Evolutionary conservation across 1,140 invertebrate species (phyloP).

Genomic region (Amyelois transitella): DNA sequence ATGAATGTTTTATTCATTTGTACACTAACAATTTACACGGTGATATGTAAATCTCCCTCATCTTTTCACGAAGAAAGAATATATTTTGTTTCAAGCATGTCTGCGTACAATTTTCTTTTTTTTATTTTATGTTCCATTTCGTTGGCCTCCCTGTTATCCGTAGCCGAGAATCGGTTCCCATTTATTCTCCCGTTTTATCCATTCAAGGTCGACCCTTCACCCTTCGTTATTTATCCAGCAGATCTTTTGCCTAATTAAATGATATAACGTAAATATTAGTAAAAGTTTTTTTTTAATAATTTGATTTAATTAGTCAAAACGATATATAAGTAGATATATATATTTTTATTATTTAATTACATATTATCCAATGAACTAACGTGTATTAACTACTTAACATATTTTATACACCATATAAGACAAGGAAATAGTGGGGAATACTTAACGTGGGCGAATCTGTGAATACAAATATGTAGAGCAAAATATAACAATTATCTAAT

Average conservation of each 20-base stretch:
- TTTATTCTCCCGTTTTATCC: conserved; percentile 28
- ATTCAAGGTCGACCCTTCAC: conserved; percentile 33
- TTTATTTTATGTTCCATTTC: conserved; percentile 15
- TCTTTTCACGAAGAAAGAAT: neutral
- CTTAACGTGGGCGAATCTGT: too few species aligned
- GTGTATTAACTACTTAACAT: too few species aligned
- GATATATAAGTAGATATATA: too few species aligned
- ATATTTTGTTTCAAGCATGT: neutral
- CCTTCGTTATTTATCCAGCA: conserved; percentile 18
- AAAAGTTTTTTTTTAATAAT: neutral
- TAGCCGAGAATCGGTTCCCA: conserved; percentile 27
- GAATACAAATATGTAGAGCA: too few species aligned
- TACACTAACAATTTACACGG: too few species aligned
- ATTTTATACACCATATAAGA: too few species aligned
- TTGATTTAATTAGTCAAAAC: too few species aligned
- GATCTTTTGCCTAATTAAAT: conserved; percentile 8
- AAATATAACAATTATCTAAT: too few species aligned
- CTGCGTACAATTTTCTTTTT: conserved; percentile 9
- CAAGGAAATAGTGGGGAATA: too few species aligned
- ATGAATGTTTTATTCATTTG: too few species aligned
- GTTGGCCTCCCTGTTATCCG: conserved; percentile 17
- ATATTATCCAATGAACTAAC: too few species aligned
- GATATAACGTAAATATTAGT: neutral
- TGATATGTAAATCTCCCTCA: neutral
- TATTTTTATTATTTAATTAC: too few species aligned